Conservation (phyloP, 2,797 vertebrate species). For the Onychomys leucogaster region DNA sequence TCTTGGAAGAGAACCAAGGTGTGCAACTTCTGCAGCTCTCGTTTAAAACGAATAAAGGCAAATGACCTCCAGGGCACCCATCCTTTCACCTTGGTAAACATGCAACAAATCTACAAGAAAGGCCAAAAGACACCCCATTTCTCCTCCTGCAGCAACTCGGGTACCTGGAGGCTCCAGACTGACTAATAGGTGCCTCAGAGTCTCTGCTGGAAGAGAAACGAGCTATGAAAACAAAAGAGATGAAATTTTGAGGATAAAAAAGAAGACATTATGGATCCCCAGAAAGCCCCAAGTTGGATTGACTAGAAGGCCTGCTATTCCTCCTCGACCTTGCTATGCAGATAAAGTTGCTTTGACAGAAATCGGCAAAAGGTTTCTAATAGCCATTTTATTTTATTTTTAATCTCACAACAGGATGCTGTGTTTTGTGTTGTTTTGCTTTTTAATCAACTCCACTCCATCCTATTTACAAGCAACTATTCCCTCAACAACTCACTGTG, state of each 20-base stretch:
- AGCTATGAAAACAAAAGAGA: constrained; percentile 60
- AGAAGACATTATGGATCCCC: constrained; percentile 44
- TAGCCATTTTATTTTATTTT: constrained; percentile 70
- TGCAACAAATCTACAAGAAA: constrained; percentile 82
- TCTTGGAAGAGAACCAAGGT: constrained; percentile 87
- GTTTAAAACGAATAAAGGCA: constrained; percentile 88
- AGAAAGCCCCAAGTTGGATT: constrained; percentile 64
- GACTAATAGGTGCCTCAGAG: constrained; percentile 72
- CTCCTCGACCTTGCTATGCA: background rate
- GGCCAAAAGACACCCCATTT: constrained; percentile 67
- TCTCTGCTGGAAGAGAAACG: constrained; percentile 59
- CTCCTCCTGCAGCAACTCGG: constrained; percentile 55
- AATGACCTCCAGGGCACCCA: constrained; percentile 87
- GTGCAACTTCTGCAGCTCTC: constrained; percentile 86
- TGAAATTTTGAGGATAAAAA: background rate
- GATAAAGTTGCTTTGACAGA: constrained; percentile 67
- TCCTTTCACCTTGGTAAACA: constrained; percentile 87
- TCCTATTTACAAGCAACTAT: constrained; percentile 60
- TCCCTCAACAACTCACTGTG: constrained; percentile 70
- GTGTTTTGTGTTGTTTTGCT: constrained; percentile 65
- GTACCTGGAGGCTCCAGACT: constrained; percentile 68
- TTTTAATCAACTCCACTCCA: constrained; percentile 74
- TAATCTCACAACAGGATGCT: constrained; percentile 61
- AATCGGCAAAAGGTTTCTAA: constrained; percentile 54
- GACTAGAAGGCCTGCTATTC: constrained; percentile 49